Evolutionary conservation across 2,888 invertebrate genomes (phyloP).

Genomic region (Eutolmus rufibarbis): DNA sequence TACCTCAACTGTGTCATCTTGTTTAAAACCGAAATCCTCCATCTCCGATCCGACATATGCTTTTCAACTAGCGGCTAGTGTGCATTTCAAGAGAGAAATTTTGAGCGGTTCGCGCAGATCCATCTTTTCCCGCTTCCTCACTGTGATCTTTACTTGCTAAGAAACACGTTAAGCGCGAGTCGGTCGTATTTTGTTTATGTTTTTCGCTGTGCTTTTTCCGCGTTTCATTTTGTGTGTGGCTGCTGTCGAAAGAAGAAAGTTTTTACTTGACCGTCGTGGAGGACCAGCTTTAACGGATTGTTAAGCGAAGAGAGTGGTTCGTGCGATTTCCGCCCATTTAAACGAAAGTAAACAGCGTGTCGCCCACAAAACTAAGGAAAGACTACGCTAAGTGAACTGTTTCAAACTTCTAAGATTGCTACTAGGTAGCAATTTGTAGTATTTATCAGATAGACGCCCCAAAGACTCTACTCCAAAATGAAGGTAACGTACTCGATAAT

Average conservation of each 20-base stretch:
- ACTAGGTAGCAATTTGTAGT: neutral
- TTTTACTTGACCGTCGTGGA: slow-evolving; percentile 4
- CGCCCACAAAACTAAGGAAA: neutral
- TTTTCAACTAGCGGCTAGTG: slow-evolving; percentile 39
- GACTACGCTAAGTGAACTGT: neutral
- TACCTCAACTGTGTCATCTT: slow-evolving; percentile 41
- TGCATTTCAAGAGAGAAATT: slow-evolving; percentile 11
- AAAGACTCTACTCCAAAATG: neutral
- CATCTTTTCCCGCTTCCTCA: neutral
- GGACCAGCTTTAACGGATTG: slow-evolving; percentile 1
- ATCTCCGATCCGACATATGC: slow-evolving; percentile 40
- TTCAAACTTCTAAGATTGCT: neutral
- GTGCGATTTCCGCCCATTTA: neutral
- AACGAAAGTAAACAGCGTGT: neutral
- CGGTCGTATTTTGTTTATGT: neutral
- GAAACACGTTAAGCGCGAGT: neutral
- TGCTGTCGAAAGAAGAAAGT: slow-evolving; percentile 18
- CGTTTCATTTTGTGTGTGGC: slow-evolving; percentile 22
- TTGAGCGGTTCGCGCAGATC: neutral
- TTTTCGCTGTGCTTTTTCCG: neutral
- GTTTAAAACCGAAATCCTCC: slow-evolving; percentile 45
- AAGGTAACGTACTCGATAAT: neutral
- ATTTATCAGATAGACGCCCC: neutral
- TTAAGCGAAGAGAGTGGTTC: slow-evolving; percentile 21
- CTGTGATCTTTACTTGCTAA: neutral